Evolutionary conservation across 2,113 vertebrate genomes (phyloP).

Genomic region (Scalopus aquaticus): DNA sequence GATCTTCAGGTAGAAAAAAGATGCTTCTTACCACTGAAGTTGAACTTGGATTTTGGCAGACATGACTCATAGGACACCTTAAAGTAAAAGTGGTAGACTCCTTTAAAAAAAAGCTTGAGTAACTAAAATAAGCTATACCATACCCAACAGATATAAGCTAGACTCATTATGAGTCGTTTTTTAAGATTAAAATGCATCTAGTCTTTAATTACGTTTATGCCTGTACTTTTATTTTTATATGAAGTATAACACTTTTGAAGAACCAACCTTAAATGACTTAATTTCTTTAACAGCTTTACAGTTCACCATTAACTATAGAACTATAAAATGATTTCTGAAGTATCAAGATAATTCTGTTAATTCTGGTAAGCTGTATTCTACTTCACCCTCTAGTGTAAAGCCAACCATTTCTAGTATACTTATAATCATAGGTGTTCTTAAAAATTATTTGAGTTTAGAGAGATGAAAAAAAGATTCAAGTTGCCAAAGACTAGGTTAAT

Average conservation of each 20-base stretch:
- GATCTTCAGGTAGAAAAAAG: constrained; percentile 59
- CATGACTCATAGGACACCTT: neutral
- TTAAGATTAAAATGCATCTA: constrained; percentile 45
- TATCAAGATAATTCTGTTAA: constrained; percentile 71
- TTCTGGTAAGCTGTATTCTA: constrained; percentile 70
- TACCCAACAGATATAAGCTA: neutral
- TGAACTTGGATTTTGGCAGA: constrained; percentile 40
- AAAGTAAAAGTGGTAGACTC: constrained; percentile 31
- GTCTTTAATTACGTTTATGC: constrained; percentile 51
- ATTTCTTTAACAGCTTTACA: constrained; percentile 67
- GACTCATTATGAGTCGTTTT: constrained; percentile 44
- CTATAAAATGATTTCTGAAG: constrained; percentile 71
- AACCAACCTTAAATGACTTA: constrained; percentile 56
- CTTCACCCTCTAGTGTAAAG: constrained; percentile 56
- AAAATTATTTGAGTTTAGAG: constrained; percentile 48
- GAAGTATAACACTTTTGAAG: constrained; percentile 44
- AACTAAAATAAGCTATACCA: constrained; percentile 29
- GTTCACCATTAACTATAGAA: constrained; percentile 60
- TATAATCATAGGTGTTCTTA: constrained; percentile 49
- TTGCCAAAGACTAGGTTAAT: neutral
- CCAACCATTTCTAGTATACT: constrained; percentile 50
- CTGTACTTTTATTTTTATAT: neutral
- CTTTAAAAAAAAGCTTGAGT: neutral
- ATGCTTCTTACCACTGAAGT: constrained; percentile 17
- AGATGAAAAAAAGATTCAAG: constrained; percentile 22